Conservation (phyloP, 2,113 vertebrate species). For the Peromyscus leucopus region DNA sequence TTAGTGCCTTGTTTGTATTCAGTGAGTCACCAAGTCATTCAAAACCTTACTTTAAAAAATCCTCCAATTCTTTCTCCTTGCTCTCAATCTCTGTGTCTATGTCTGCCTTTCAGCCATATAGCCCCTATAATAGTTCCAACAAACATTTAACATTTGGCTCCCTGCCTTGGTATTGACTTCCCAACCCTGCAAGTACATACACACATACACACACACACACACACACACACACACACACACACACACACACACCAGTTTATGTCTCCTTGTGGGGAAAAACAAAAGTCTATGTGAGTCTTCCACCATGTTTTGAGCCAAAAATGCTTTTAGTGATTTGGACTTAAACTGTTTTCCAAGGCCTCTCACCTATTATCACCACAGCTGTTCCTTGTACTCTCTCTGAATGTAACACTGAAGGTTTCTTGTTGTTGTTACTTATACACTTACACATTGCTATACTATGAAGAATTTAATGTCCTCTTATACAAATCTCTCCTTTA, state of each 20-base stretch:
- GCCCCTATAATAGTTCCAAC: neutral
- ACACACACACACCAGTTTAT: neutral
- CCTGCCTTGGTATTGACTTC: neutral
- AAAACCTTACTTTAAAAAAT: neutral
- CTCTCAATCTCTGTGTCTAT: neutral
- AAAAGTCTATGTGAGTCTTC: neutral
- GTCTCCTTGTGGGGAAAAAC: neutral
- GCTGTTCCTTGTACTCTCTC: neutral
- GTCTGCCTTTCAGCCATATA: neutral
- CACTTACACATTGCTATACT: neutral
- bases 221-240: too few relatives aligned
- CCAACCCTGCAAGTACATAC: neutral
- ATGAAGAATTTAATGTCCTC: neutral
- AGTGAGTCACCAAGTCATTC: neutral
- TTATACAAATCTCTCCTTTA: neutral
- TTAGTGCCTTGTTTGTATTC: neutral
- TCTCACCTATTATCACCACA: neutral
- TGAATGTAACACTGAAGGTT: neutral
- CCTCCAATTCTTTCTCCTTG: neutral
- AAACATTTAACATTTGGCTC: neutral
- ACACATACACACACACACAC: too few relatives aligned
- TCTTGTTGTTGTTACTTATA: neutral
- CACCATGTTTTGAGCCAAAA: neutral
- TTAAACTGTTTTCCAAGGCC: neutral
- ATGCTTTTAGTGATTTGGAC: constrained; percentile 35